A percentile compares a stretch with the other conserved stretches of the same genome.
Evolutionary conservation across 64 coral and sea anemone species (phyloP).

Genomic region (Montipora sp.): DNA sequence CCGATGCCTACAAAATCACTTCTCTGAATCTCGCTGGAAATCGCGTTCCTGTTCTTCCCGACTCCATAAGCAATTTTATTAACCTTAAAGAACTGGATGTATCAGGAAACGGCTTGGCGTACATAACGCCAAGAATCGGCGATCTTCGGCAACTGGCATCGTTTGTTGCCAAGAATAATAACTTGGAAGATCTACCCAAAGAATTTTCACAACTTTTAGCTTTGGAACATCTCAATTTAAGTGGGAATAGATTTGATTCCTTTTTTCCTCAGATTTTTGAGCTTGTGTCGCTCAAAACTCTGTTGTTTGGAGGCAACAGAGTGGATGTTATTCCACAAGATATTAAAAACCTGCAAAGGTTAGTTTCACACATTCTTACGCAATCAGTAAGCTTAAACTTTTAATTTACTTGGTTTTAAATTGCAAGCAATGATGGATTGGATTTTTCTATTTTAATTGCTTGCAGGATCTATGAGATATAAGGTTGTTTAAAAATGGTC

Average conservation of each 20-base stretch:
- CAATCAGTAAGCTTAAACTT: too few species aligned
- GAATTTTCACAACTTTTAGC: conserved; percentile 59
- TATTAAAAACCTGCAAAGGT: conserved; percentile 84
- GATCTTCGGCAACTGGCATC: conserved; percentile 70
- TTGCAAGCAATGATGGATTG: too few species aligned
- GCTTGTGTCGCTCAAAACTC: conserved; percentile 56
- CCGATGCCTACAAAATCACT: conserved; percentile 63
- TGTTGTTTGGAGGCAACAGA: conserved; percentile 86
- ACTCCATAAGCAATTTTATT: conserved; percentile 73
- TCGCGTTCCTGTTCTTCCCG: conserved; percentile 80
- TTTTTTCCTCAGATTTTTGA: conserved; percentile 83
- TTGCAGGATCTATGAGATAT: too few species aligned
- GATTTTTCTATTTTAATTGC: too few species aligned
- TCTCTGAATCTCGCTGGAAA: conserved; percentile 81
- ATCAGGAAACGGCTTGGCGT: conserved; percentile 82
- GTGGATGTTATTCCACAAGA: conserved; percentile 81
- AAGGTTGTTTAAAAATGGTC: too few species aligned
- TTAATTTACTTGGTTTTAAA: too few species aligned
- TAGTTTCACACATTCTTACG: too few species aligned
- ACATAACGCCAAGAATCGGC: conserved; percentile 71
- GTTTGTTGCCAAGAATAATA: conserved; percentile 82
- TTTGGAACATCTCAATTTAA: conserved; percentile 86
- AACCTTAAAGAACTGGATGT: conserved; percentile 90
- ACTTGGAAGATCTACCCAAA: conserved; percentile 84
- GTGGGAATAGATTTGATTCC: conserved; percentile 85